Evolutionary conservation across 2,888 invertebrate species (phyloP).

Genomic region (Pollenia labialis): DNA sequence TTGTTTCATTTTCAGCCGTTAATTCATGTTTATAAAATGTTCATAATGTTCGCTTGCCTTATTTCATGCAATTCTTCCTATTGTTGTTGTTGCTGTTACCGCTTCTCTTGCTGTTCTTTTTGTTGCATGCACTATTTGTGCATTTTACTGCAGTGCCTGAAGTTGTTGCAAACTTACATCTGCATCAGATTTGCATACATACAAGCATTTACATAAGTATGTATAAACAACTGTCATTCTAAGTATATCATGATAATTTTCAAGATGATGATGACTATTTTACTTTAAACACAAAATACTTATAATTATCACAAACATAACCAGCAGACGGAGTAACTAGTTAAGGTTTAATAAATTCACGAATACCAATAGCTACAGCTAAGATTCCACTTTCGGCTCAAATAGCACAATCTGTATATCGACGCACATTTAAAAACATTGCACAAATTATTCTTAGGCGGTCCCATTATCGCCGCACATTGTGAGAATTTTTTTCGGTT

Average conservation of each 20-base stretch:
- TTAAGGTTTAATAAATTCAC: no score
- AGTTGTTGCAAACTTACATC: constrained; percentile 49
- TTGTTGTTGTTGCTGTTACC: not conserved
- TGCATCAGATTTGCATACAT: not conserved
- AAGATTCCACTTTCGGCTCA: no score
- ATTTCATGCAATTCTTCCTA: not conserved
- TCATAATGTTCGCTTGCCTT: constrained; percentile 2
- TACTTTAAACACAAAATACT: no score
- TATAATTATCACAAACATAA: no score
- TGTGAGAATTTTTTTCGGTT: no score
- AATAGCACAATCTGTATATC: no score
- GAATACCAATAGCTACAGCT: no score
- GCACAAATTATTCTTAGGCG: no score
- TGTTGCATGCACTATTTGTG: constrained; percentile 59
- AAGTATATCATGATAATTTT: not conserved
- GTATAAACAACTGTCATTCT: not conserved
- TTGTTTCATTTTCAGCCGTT: constrained; percentile 10
- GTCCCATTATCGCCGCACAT: no score
- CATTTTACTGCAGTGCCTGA: constrained; percentile 70
- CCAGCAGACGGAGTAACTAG: no score
- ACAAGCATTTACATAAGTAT: constrained; percentile 2
- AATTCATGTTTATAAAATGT: constrained; percentile 45
- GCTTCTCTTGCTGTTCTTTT: constrained; percentile 43
- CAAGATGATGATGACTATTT: not conserved
- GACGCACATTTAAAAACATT: no score